Evolutionary conservation across 2,888 invertebrate species (phyloP).

Genomic region (Meandrusa payeni): DNA sequence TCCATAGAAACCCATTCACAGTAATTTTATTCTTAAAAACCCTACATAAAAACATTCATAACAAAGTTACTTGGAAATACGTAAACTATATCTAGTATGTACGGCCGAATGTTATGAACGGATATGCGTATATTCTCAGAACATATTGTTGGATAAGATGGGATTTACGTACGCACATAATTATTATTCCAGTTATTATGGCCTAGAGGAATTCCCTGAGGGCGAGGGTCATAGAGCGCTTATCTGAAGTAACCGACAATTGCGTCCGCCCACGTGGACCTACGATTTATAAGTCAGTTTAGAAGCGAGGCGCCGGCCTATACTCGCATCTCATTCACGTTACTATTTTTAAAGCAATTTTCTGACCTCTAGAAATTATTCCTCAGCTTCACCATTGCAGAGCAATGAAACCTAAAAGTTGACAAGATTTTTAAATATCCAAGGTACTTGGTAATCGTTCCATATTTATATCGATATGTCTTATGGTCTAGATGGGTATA

Average conservation of each 20-base stretch:
- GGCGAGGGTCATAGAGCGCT: conserved; percentile 30
- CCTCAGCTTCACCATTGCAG: too few species aligned
- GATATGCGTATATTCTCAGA: neutral
- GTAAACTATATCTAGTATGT: neutral
- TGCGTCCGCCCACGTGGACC: conserved; percentile 53
- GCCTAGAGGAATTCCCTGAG: conserved; percentile 23
- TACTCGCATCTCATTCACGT: conserved; percentile 23
- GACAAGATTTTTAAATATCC: too few species aligned
- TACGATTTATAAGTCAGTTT: conserved; percentile 51
- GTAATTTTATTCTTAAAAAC: too few species aligned
- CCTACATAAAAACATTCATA: too few species aligned
- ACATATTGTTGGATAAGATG: conserved; percentile 2
- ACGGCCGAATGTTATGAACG: too few species aligned
- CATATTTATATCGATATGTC: too few species aligned
- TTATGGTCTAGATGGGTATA: too few species aligned
- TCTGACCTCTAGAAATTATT: conserved; percentile 19
- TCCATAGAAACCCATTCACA: too few species aligned
- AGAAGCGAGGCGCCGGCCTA: conserved; percentile 44
- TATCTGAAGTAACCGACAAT: conserved; percentile 51
- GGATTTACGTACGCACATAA: conserved; percentile 6
- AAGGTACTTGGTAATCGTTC: too few species aligned
- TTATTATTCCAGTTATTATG: conserved; percentile 6
- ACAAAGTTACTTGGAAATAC: too few species aligned
- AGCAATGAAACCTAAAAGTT: too few species aligned
- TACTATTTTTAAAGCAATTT: conserved; percentile 34